phyloP scores from a whole-genome alignment of 2,797 vertebrate species.

The Enteromius argenteus region DNA sequence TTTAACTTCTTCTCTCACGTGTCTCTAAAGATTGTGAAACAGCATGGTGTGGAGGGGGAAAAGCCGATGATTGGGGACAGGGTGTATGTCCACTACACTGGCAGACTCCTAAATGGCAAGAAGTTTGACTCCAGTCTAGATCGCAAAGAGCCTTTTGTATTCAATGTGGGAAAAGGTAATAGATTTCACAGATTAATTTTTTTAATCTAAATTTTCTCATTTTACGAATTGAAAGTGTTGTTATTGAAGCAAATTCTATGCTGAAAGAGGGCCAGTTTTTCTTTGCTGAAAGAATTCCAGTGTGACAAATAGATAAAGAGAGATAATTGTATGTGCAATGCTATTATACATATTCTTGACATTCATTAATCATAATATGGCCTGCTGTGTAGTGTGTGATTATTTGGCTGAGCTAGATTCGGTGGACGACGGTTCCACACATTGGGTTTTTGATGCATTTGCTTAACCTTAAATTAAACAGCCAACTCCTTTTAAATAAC shows the following conservation, averaged over 20 bases:
- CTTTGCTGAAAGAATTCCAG: background rate
- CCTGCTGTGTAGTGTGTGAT: background rate
- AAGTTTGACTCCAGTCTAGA: conserved; percentile 93
- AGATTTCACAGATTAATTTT: background rate
- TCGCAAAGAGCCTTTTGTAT: conserved; percentile 90
- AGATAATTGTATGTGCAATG: background rate
- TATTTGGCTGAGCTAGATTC: background rate
- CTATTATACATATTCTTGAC: background rate
- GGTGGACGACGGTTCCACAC: background rate
- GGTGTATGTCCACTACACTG: conserved; percentile 94
- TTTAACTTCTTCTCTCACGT: conserved; percentile 1
- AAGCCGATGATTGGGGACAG: conserved; percentile 93
- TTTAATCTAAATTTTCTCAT: background rate
- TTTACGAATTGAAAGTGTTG: background rate
- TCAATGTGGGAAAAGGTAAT: conserved; percentile 92
- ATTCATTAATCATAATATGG: background rate
- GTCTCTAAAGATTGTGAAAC: conserved; percentile 84
- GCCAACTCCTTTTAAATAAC: background rate
- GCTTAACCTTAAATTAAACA: background rate
- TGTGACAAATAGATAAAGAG: background rate
- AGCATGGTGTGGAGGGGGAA: conserved; percentile 81
- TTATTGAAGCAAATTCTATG: background rate
- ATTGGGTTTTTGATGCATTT: background rate
- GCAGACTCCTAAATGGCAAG: conserved; percentile 88
- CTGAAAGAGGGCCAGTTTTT: background rate